phyloP scores from a whole-genome alignment of 2,888 invertebrate genomes.

The Mystacides longicornis region DNA sequence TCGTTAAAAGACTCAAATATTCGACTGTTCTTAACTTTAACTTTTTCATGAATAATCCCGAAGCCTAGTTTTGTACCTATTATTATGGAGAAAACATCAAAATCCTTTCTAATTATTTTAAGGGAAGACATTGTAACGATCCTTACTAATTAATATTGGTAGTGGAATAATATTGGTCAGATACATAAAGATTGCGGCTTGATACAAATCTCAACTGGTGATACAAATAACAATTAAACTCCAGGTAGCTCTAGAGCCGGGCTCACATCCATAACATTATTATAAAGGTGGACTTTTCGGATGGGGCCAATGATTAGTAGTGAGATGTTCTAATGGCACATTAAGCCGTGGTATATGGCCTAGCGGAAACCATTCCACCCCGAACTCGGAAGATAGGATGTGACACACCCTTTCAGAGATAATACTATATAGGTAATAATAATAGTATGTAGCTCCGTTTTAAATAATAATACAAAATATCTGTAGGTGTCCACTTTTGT shows the following conservation, averaged over 20 bases:
- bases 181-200: background rate
- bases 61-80: too few relatives aligned
- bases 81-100: too few relatives aligned
- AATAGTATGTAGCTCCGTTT: too few relatives aligned
- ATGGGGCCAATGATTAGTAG: conserved; percentile 12
- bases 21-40: too few relatives aligned
- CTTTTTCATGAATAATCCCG: too few relatives aligned
- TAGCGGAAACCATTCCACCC: conserved; percentile 18
- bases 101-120: too few relatives aligned
- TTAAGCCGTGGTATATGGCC: conserved; percentile 20
- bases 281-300: conserved; percentile 7
- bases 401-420: background rate
- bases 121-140: too few relatives aligned
- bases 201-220: conserved; percentile 7
- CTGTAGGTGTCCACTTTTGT: too few relatives aligned
- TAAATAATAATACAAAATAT: too few relatives aligned
- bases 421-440: background rate
- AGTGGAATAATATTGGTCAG: background rate
- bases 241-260: background rate
- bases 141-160: too few relatives aligned
- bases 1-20: too few relatives aligned
- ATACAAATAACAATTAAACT: conserved; percentile 14
- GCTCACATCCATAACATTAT: conserved; percentile 3
- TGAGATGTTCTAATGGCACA: conserved; percentile 21
- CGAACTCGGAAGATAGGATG: conserved; percentile 2